Evolutionary conservation across 2,113 vertebrate species (phyloP), one percentile per base, ranked within the genome.

Genomic region (Rhabdomys dilectus): DNA sequence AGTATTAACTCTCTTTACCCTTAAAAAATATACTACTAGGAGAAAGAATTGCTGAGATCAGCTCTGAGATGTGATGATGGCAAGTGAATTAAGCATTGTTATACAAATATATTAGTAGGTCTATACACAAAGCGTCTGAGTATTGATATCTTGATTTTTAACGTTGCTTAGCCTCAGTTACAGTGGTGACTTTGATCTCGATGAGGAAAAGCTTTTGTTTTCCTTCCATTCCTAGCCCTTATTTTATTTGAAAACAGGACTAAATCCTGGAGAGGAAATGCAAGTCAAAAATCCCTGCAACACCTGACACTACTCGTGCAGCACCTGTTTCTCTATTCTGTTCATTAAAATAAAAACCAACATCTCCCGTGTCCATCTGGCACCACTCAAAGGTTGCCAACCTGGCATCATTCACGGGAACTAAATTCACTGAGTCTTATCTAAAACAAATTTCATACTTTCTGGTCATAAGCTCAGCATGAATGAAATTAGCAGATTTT

Each of bases 301-400:
- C 76, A 84, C 60, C n/a, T 62, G 42, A 97, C 75, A 66, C 7
- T 66, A 72, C 62, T 95, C 53, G 53, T 90, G 29, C 66, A 95
- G 91, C 89, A 96, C 95, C 93, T 96, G 95, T 81, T 96, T 95
- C 93, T 95, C 92, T 96, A 21, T 91, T 95, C 62, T 95, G 88
- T 89, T 97, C 88, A 92, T 96, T 94, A 97, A 95, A 95, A 93
- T 91, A 89, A 97, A 97, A 93, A 96, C 81, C 76, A 91, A 96
- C 94, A 95, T 82, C 66, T 94, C 84, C 51, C 53, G 12, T 95
- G 93, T 95, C 97, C 93, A 97, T 93, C 95, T 97, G 96, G 93
- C 48, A 92, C 10, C 64, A 94, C 91, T 96, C 76, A 95, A 58
- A 97, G 80, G 45, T 89, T 97, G 96, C 96, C 96, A 96, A 94